phyloP scores from a whole-genome alignment of 2,113 vertebrate species.

The Symphodus melops region DNA sequence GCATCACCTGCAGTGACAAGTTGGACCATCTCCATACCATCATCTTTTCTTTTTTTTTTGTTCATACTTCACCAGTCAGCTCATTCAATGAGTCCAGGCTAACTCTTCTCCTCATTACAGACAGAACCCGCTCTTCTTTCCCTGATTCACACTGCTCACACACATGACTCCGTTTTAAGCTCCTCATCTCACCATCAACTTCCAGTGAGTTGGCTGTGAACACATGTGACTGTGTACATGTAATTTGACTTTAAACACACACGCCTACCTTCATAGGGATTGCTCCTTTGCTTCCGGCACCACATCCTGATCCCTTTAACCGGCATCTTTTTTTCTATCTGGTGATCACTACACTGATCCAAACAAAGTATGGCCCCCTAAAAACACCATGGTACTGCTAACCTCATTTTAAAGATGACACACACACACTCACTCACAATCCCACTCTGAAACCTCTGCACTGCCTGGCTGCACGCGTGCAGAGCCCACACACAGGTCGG shows the following conservation, averaged over 20 bases:
- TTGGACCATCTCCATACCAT: not conserved
- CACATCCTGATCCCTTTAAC: conserved; percentile 63
- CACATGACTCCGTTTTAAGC: conserved; percentile 35
- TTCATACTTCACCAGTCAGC: conserved; percentile 16
- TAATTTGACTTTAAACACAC: not conserved
- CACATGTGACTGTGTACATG: not conserved
- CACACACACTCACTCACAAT: conserved; percentile 2
- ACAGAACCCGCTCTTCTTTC: not conserved
- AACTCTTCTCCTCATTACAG: conserved; percentile 21
- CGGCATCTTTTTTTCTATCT: conserved; percentile 65
- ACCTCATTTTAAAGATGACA: conserved; percentile 25
- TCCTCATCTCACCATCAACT: conserved; percentile 8
- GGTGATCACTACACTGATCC: not conserved
- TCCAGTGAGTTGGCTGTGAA: conserved; percentile 13
- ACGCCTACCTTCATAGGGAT: conserved; percentile 59
- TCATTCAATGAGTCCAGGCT: not conserved
- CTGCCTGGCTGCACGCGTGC: conserved; percentile 58
- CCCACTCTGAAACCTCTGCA: conserved; percentile 41
- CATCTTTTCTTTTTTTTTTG: conserved; percentile 38
- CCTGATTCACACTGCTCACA: conserved; percentile 53
- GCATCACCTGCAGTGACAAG: conserved; percentile 40
- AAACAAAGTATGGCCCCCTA: conserved; percentile 1
- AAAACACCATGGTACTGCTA: not conserved
- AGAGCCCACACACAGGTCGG: conserved; percentile 45
- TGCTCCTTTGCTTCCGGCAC: conserved; percentile 58